Evolutionary conservation across 2,113 vertebrate species (phyloP), one percentile per base, ranked within the genome.

Genomic region (Scalopus aquaticus): DNA sequence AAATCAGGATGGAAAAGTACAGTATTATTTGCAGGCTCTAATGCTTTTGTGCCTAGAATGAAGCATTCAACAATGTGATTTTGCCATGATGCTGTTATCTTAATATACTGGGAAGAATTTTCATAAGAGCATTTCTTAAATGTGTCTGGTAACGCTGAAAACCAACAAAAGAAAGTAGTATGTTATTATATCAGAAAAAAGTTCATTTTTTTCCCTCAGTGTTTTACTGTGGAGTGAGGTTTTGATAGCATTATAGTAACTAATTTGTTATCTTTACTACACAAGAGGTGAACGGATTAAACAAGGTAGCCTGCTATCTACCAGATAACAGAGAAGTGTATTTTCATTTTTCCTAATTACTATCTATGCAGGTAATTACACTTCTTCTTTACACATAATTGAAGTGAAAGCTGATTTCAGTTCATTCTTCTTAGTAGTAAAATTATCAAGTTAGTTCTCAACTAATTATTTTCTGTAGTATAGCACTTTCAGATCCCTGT

Each of bases 391-490:
- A 97, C 94, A 98, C 95, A 97, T 98, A 98, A 98, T 98, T 98
- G 98, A 98, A 98, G 88, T 96, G 95, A 98, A 98, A 95, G 96
- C 97, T 97, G 97, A 98, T 98, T 98, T 98, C 95, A 96, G 95
- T 98, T 98, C 96, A 97, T 97, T 98, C 96, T 98, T 98, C 97
- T 97, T 94, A 97, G 96, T 98, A 96, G 96, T 97, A 97, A 98
- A 98, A 98, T 97, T 98, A 98, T 98, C 98, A 98, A 98, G 97
- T 98, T 98, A 98, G 96, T 98, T 98, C 96, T 98, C 97, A 98
- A 98, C 97, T 98, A 98, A 98, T 99, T 98, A 98, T 98, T 99
- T 98, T 98, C 96, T 96, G 92, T 98, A 94, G 96, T 97, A 97
- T 97, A 97, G 93, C 87, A 97, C 93, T 97, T 98, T 98, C 97